Base-by-base conservation (phyloP, 2,797 vertebrate species). In the Manis crassicaudata region DNA sequence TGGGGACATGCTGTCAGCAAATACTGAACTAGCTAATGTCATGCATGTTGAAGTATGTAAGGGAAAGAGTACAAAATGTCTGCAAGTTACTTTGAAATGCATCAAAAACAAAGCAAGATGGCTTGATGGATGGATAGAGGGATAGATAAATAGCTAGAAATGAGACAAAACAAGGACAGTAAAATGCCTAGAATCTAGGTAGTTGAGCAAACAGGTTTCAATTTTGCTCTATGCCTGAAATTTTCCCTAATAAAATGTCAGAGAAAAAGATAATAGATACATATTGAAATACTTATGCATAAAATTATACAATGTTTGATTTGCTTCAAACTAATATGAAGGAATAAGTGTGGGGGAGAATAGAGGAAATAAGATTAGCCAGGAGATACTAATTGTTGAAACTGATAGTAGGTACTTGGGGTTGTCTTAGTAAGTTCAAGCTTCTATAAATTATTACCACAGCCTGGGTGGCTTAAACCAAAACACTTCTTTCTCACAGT, bases 231-330 rank as follows among this genome's bases (percentile, higher is more conserved):
- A 37, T 63, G 76, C 73, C 86, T 95, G 80, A 90, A 93, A 81
- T 65, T 88, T 89, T 95, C 92, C 70, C 43, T 93, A 87, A 96
- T 50, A 93, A 87, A 96, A 87, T 76, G 54, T 67, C 89, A 12
- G 56, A 13, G 54, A 60, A 27, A 63, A 90, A 94, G 25, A 72
- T 92, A 46, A 81, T 16, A 62, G 5, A 77, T 83, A 43, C 72
- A 73, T 68, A 50, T 32, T 93, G 63, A 94, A 95, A 93, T 70
- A 83, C 40, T 93, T 96, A 68, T 1, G 67, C 40, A 56, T 81
- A 58, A 92, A 89, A 88, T 43, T 79, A 80, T 20, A 37, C 35
- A 65, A 17, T 80, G 81, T 72, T 80, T 58, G 17, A 86, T 93
- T 95, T 72, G 13, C 54, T 90, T 96, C 84, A 62, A 95, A 95